Evolutionary conservation across 2,113 vertebrate genomes (phyloP).

Genomic region (Otolemur garnettii): DNA sequence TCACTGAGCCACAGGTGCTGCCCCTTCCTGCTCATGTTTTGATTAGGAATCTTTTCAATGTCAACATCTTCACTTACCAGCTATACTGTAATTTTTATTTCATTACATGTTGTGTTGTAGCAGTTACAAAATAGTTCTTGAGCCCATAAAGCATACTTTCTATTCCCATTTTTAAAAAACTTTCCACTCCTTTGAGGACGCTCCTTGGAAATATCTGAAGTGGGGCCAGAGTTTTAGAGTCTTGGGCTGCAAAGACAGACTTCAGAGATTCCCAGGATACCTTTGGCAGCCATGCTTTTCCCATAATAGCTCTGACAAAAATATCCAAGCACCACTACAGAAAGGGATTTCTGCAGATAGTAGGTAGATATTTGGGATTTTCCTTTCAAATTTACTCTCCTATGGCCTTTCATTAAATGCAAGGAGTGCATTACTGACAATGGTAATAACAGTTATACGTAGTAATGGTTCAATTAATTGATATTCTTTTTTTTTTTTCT

Average conservation of each 20-base stretch:
- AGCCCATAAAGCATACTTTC: not conserved
- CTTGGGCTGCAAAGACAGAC: not conserved
- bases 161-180: not conserved
- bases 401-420: not conserved
- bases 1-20: too few species aligned
- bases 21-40: not conserved
- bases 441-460: too few species aligned
- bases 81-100: not conserved
- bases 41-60: not conserved
- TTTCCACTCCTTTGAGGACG: not conserved
- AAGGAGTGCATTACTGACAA: not conserved
- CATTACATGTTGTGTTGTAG: not conserved
- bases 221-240: not conserved
- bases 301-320: not conserved
- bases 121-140: not conserved
- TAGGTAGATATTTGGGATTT: not conserved
- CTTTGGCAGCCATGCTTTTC: not conserved
- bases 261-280: not conserved
- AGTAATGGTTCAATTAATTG: not conserved
- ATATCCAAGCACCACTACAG: not conserved
- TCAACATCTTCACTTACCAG: not conserved
- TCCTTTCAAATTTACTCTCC: constrained; percentile 17
- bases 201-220: not conserved
- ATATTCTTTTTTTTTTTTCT: not conserved
- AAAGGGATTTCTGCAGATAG: not conserved